phyloP scores from a whole-genome alignment of 1,140 invertebrate genomes.

The Liolophura sinensis region DNA sequence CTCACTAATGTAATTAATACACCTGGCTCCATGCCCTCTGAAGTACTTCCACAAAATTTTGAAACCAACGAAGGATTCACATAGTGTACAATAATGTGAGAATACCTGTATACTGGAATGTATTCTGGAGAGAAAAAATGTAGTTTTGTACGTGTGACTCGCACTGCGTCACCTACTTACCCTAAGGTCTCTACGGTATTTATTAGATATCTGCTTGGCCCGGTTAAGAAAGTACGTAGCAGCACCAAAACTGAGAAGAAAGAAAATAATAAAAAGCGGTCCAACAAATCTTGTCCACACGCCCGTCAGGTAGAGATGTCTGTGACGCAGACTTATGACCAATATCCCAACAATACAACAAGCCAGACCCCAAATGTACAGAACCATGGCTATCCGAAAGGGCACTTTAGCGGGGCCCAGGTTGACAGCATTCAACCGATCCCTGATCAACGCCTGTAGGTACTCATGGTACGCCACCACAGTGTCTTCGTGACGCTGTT shows the following conservation, averaged over 20 bases:
- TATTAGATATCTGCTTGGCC: conserved; percentile 38
- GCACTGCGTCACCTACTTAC: conserved; percentile 24
- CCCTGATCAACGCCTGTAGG: conserved; percentile 39
- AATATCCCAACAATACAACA: conserved; percentile 37
- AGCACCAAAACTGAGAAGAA: conserved; percentile 32
- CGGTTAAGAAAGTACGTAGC: conserved; percentile 33
- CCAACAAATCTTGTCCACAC: conserved; percentile 47
- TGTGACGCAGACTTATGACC: conserved; percentile 37
- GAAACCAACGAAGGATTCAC: not conserved
- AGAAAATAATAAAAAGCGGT: conserved; percentile 45
- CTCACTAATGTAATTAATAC: too few relatives aligned
- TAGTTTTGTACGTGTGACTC: not conserved
- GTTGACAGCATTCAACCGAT: conserved; percentile 38
- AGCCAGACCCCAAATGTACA: conserved; percentile 26
- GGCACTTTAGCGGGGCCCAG: conserved; percentile 40
- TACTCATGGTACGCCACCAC: conserved; percentile 49
- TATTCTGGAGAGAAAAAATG: not conserved
- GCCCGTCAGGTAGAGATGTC: conserved; percentile 46
- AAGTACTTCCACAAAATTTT: too few relatives aligned
- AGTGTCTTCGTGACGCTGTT: conserved; percentile 35
- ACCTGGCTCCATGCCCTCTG: too few relatives aligned
- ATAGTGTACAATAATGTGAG: not conserved
- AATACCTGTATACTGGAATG: not conserved
- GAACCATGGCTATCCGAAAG: conserved; percentile 19
- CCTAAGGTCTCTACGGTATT: conserved; percentile 41